Evolutionary conservation across 2,888 invertebrate genomes (phyloP).

Genomic region (Coenonympha arcania): DNA sequence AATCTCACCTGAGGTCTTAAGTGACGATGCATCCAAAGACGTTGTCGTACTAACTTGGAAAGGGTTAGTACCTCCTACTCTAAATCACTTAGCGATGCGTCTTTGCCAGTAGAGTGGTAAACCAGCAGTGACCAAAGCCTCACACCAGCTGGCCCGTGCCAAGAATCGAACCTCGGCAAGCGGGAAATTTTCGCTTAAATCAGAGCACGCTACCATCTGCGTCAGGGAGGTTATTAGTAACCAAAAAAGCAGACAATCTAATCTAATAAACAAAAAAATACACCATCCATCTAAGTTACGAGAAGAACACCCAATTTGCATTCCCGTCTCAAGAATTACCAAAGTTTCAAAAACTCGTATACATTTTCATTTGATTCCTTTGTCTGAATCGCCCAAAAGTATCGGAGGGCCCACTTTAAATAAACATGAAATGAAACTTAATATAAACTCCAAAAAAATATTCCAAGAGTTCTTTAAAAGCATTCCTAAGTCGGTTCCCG

Average conservation of each 20-base stretch:
- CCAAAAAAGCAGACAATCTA: not conserved
- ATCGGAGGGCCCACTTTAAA: constrained; percentile 25
- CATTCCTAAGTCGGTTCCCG: constrained; percentile 53
- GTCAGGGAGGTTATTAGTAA: not conserved
- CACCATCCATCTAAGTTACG: constrained; percentile 1
- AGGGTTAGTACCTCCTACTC: too few species aligned
- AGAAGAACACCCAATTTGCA: not conserved
- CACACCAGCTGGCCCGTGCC: too few species aligned
- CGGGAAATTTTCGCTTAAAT: too few species aligned
- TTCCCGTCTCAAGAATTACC: constrained; percentile 15
- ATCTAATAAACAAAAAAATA: constrained; percentile 2
- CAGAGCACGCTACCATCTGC: too few species aligned
- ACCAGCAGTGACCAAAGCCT: too few species aligned
- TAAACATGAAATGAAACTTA: constrained; percentile 38
- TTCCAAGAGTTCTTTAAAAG: constrained; percentile 42
- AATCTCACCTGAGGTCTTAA: too few species aligned
- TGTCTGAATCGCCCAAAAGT: constrained; percentile 22
- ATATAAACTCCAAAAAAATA: constrained; percentile 31
- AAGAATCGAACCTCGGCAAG: too few species aligned
- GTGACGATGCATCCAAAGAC: too few species aligned
- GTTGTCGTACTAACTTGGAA: too few species aligned
- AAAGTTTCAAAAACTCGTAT: constrained; percentile 18
- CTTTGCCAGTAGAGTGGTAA: too few species aligned
- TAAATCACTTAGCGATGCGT: too few species aligned
- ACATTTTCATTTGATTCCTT: constrained; percentile 26